Base-by-base conservation (phyloP, 2,797 vertebrate species). In the Limnodromus scolopaceus region DNA sequence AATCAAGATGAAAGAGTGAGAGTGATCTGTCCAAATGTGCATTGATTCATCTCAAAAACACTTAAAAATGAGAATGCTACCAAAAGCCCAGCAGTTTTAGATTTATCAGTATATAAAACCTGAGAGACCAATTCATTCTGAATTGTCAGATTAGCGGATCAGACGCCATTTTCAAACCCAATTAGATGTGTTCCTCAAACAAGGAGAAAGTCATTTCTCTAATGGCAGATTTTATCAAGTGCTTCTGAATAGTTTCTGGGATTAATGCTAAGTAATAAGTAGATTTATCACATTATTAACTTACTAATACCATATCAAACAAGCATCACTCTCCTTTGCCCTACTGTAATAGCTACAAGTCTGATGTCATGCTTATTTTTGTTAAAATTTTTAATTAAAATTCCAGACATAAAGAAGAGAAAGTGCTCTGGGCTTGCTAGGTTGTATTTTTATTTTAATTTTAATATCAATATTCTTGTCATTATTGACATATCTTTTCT, bases 211-310 rank as follows among this genome's bases (percentile, higher is more conserved):
- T 95, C 1, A 74, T 94, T 90, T 90, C 78, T 85, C 93, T 97
- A 93, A 96, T 89, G 94, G 84, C 84, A 91, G 93, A 97, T 97
- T 96, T 95, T 93, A 97, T 97, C 91, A 97, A 95, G 84, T 93
- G 84, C 72, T 94, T 95, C 78, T 97, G 93, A 94, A 91, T 96
- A 91, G 86, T 95, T 95, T 92, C 91, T 95, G 72, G 81, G 92
- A 96, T 97, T 96, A 97, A 90, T 95, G 70, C 71, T 97, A 81
- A 94, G 74, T 92, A 81, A 92, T 97, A 96, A 96, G 84, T 93
- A 95, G 93, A 93, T 96, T 97, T 97, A 93, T 96, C 86, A 93
- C 92, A 54, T 89, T 92, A 92, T 92, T 93, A 95, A 87, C 84
- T 89, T 91, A 64, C 74, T 96, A 94, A 94, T 97, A 90, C 91